These are phyloP conservation scores for Stylophora pistillata DNA, from an alignment of 64 coral and sea anemone genomes.

Conservation along the genomic window DNA sequence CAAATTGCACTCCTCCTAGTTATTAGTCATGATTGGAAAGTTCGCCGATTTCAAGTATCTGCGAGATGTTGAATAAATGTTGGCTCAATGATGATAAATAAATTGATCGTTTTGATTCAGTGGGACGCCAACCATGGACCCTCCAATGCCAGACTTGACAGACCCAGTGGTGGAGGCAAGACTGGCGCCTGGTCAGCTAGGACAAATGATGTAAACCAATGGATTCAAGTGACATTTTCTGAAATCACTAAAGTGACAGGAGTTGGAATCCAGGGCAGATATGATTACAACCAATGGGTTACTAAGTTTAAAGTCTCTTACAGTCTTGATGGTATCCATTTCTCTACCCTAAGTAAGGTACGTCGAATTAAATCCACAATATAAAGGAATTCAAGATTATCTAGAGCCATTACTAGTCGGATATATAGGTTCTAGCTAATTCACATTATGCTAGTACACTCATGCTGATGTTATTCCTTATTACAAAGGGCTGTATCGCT, in stretches of 20 bases:
- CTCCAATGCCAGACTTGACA: neutral
- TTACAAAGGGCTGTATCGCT: too few species aligned
- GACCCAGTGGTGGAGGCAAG: neutral
- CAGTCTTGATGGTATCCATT: neutral
- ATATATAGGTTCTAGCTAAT: neutral
- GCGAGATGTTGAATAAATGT: too few species aligned
- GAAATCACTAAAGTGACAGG: neutral
- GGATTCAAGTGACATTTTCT: constrained; percentile 7
- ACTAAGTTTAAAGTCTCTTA: neutral
- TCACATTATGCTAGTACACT: neutral
- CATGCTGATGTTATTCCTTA: too few species aligned
- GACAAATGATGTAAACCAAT: neutral
- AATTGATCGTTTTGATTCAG: neutral
- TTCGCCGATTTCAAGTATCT: too few species aligned
- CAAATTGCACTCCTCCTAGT: too few species aligned
- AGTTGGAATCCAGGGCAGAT: constrained; percentile 8
- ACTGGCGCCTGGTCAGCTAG: neutral
- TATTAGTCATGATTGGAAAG: too few species aligned
- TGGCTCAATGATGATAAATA: neutral
- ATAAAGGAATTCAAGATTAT: too few species aligned
- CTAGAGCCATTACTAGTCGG: too few species aligned
- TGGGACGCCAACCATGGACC: neutral
- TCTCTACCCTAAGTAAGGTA: neutral
- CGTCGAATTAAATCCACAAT: neutral
- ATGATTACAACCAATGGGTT: neutral